phyloP scores from a whole-genome alignment of 2,113 vertebrate genomes.

The Cyphomyrus plagiostoma region DNA sequence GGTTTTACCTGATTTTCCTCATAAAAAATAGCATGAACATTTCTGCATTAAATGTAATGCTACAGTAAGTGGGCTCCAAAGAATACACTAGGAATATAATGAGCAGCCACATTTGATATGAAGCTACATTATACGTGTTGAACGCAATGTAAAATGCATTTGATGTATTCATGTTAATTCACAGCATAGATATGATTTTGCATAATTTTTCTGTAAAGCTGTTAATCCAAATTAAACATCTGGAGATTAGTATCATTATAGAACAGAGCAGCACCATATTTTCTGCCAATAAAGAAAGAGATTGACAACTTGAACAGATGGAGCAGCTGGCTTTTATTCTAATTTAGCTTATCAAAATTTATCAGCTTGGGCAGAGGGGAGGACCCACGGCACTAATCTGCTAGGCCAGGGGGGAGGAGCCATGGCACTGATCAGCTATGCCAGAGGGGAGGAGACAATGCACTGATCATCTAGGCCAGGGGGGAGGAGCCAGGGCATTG shows the following conservation, averaged over 20 bases:
- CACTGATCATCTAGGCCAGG: not conserved
- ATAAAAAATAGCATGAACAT: not conserved
- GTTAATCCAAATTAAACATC: not conserved
- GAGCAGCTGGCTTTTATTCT: not conserved
- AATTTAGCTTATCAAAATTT: not conserved
- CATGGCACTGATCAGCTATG: not conserved
- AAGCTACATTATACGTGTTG: not conserved
- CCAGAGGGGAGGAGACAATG: not conserved
- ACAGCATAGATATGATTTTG: not conserved
- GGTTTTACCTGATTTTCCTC: not conserved
- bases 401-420: not conserved
- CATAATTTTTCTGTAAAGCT: not conserved
- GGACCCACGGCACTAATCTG: not conserved
- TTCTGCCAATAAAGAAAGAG: not conserved
- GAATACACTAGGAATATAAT: not conserved
- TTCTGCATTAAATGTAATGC: not conserved
- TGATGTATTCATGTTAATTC: not conserved
- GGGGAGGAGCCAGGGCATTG: not conserved
- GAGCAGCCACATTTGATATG: not conserved
- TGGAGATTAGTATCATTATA: not conserved
- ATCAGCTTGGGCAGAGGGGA: not conserved
- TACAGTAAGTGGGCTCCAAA: not conserved
- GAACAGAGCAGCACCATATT: not conserved
- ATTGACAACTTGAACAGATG: not conserved
- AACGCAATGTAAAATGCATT: not conserved